Base-by-base conservation (phyloP, 2,113 vertebrate genomes). In the Beaufortia kweichowensis region DNA sequence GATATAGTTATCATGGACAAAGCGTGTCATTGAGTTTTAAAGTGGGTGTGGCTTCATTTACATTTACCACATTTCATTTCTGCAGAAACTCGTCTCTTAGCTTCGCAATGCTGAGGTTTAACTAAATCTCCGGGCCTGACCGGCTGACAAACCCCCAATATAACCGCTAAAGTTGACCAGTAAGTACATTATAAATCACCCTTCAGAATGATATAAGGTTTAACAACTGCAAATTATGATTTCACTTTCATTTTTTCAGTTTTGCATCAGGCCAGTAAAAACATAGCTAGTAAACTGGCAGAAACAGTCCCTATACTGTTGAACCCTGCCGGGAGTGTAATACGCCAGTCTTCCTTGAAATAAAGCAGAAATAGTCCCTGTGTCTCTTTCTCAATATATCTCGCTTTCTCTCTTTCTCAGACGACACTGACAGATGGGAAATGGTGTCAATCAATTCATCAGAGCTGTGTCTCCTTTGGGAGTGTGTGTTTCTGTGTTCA, bases 401-500 rank as follows among this genome's bases (percentile, higher is more conserved):
- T 63, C 57, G 29, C 19, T 67, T 23, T 71, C 56, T 76, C 53
- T 72, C 60, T 75, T 72, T 75, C 77, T 74, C 83, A 85, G 86
- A 88, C 85, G 86, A 87, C 81, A 24, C 83, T 57, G 82, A 84
- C 85, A 88, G 90, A 92, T 90, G 87, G 87, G 85, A 89, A 91
- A 91, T 88, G 89, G 88, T 89, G 88, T 90, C 90, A 90, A 90
- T 91, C 88, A 90, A 90, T 91, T 89, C 87, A 90, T 89, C 87
- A 90, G 87, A 85, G 87, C 86, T 84, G 85, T 85, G 87, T 84
- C 84, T 89, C 87, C 83, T 82, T 70, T 43, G 84, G 80, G 82
- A 82, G 79, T 78, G 85, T 84, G 82, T 78, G 71, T 73, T 63
- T 70, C 55, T 70, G 57, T 62, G 75, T 53, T 33, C 19, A 12